Conservation (phyloP, 1,140 invertebrate genomes). For the Diabrotica virgifera region DNA sequence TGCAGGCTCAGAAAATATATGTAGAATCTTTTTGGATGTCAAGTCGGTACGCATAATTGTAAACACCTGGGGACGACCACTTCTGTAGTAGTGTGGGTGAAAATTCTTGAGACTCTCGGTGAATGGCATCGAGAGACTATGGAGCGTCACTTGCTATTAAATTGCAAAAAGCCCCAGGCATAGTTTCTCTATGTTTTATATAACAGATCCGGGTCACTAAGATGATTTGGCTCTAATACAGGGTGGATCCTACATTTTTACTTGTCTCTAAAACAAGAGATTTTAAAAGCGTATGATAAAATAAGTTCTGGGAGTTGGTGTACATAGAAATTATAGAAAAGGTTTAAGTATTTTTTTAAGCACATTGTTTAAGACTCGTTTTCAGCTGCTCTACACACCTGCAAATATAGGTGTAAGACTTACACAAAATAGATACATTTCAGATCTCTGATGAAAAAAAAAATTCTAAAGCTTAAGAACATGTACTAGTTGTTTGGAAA, state of each 20-base stretch:
- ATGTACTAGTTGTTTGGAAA: no score
- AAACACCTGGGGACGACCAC: not conserved
- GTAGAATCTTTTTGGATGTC: not conserved
- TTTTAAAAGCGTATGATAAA: no score
- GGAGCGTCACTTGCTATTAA: constrained; percentile 6
- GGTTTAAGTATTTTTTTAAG: no score
- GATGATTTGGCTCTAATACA: not conserved
- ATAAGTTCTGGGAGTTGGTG: no score
- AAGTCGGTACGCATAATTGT: not conserved
- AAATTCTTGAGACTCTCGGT: not conserved
- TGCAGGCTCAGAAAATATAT: not conserved
- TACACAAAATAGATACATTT: no score
- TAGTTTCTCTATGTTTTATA: constrained; percentile 3
- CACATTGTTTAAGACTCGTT: no score
- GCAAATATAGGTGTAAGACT: no score
- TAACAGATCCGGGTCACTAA: constrained; percentile 4
- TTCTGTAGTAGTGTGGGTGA: not conserved
- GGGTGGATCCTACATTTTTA: not conserved
- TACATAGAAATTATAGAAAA: no score
- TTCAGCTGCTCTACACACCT: no score
- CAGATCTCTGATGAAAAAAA: no score
- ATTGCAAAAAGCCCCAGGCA: constrained; percentile 7
- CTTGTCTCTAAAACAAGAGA: no score
- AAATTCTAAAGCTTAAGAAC: no score
- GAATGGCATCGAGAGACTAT: not conserved